Percentiles rank a stretch among this genome's conserved stretches.
phyloP scores from a whole-genome alignment of 2,797 vertebrate genomes.

The Enteromius afrohamiltoni region DNA sequence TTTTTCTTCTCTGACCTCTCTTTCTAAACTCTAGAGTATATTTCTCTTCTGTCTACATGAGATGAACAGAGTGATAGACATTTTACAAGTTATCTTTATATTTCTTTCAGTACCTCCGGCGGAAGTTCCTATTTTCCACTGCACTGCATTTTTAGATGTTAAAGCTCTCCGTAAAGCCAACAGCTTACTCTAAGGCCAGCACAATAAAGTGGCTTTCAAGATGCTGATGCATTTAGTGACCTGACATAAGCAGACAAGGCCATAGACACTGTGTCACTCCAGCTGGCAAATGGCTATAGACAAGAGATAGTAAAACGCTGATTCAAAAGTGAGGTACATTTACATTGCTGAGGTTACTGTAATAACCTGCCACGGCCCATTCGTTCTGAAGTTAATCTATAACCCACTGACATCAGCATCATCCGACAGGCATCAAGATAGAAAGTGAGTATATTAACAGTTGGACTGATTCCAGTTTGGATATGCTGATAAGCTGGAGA shows the following conservation, averaged over 20 bases:
- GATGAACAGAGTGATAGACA: neutral
- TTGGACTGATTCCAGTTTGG: conserved; percentile 13
- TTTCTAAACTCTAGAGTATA: neutral
- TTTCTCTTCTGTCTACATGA: neutral
- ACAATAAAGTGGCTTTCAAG: conserved; percentile 36
- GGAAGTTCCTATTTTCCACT: conserved; percentile 18
- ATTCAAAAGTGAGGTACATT: conserved; percentile 53
- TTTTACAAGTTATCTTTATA: conserved; percentile 17
- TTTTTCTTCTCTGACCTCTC: neutral
- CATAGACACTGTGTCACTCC: conserved; percentile 44
- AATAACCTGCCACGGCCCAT: conserved; percentile 26
- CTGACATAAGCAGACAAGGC: conserved; percentile 50
- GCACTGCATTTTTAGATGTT: conserved; percentile 21
- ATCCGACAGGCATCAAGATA: conserved; percentile 24
- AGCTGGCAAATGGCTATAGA: conserved; percentile 51
- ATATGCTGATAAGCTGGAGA: conserved; percentile 9
- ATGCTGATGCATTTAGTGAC: conserved; percentile 40
- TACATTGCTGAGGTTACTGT: conserved; percentile 51
- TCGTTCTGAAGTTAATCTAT: conserved; percentile 64
- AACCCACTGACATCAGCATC: conserved; percentile 63
- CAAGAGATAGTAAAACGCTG: conserved; percentile 62
- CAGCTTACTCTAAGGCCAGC: conserved; percentile 7
- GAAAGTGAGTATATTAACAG: conserved; percentile 15
- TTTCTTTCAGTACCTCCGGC: neutral
- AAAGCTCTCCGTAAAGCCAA: neutral